Base-by-base conservation (phyloP, 2,113 vertebrate genomes). In the Lutjanus erythropterus region DNA sequence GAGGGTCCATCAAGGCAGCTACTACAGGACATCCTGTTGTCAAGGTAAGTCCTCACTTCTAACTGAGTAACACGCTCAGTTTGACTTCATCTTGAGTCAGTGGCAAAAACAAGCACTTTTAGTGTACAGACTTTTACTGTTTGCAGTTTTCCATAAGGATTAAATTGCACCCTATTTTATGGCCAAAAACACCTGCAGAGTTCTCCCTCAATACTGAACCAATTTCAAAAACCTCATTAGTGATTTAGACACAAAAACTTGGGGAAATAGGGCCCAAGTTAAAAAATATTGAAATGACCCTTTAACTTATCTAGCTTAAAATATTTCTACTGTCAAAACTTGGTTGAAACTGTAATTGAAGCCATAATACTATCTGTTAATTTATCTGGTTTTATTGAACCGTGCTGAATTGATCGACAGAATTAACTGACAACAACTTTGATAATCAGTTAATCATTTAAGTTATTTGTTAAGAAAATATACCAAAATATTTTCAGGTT, bases 1-100 rank as follows among this genome's bases (percentile, higher is more conserved):
- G 98, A 85, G 98, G 98, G 72, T 96, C 98, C 81, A 95, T 99
- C 23, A 99, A 99, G 92, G 96, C 97, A 29, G 90, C 94, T 14
- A 94, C 95, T 52, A 96, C 95, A 77, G 97, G 97, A 74, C 97
- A 99, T 81, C 98, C 98, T 59, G 83, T 97, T 50, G 93, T 99
- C 35, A 98, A 97, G 96, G 98, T 98, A 91, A 42, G 53, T 31
- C 52, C 5, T 49, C 19, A 3, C 8, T 39, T 3, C 33, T n/a
- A 50, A n/a, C 31, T 33, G 0, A 52, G 4, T 2, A 3, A 41
- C 35, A 39, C 14, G 6, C 1, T 39, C 23, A 16, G 14, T 72
- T 39, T 47, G 18, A 52, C n/a, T 31, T n/a, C 9, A 25, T 9
- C 6, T 6, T 50, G 23, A n/a, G n/a, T n/a, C n/a, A n/a, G n/a